These are phyloP conservation scores for Hylomyscus alleni DNA, from an alignment of 2,797 vertebrate species.

Conservation along the genomic window DNA sequence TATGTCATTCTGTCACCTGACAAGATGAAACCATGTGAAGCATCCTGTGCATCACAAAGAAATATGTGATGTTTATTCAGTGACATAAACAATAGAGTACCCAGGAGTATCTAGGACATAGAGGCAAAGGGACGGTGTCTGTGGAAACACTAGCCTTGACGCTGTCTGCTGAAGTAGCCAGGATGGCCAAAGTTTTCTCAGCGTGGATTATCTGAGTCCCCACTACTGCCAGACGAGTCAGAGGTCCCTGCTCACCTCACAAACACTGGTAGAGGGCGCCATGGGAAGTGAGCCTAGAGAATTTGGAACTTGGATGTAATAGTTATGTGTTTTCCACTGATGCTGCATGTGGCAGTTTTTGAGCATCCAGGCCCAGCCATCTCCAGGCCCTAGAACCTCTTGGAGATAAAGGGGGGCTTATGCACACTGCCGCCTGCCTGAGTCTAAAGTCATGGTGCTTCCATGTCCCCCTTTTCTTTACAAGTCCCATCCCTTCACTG, in stretches of 20 bases:
- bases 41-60: conserved; percentile 37
- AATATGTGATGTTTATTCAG: neutral
- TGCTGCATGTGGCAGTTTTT: neutral
- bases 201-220: neutral
- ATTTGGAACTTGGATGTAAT: neutral
- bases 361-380: accelerated
- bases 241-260: neutral
- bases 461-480: neutral
- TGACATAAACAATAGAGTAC: neutral
- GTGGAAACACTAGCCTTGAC: neutral
- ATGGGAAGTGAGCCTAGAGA: neutral
- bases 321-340: neutral
- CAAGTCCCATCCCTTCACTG: neutral
- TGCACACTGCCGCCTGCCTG: neutral
- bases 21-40: neutral
- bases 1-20: neutral
- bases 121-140: neutral
- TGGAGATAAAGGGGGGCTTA: neutral
- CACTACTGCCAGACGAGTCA: neutral
- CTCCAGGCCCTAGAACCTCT: neutral
- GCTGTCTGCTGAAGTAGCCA: neutral
- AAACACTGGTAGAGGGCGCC: neutral
- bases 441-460: neutral
- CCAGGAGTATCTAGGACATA: neutral
- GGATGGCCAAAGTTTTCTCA: neutral